Evolutionary conservation across 1,140 invertebrate species (phyloP).

Genomic region (Drosophila watanabei): DNA sequence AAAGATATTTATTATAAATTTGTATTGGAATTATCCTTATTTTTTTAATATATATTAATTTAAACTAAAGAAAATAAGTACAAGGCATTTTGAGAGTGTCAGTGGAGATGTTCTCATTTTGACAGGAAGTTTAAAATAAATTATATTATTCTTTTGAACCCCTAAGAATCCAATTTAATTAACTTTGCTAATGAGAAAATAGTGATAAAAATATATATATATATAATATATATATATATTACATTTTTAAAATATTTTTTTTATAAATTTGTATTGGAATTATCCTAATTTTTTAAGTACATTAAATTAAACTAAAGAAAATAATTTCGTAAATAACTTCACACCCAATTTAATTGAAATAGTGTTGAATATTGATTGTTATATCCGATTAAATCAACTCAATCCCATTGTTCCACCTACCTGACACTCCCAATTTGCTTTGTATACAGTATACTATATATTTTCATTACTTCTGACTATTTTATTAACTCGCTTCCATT

Average conservation of each 20-base stretch:
- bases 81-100: too few relatives aligned
- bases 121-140: background rate
- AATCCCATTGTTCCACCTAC: background rate
- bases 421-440: conserved; percentile 8
- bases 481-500: conserved; percentile 58
- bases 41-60: too few relatives aligned
- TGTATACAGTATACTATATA: background rate
- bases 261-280: background rate
- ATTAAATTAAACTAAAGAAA: too few relatives aligned
- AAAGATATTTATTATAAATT: too few relatives aligned
- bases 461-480: conserved; percentile 1
- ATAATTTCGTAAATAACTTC: background rate
- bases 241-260: too few relatives aligned
- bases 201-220: too few relatives aligned
- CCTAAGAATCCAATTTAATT: background rate
- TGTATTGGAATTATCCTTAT: too few relatives aligned
- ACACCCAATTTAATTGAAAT: background rate
- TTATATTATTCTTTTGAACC: background rate
- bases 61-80: too few relatives aligned
- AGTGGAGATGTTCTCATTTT: too few relatives aligned
- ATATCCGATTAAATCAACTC: background rate
- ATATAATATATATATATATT: too few relatives aligned
- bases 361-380: too few relatives aligned
- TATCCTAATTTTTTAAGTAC: background rate
- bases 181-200: background rate